These are phyloP conservation scores for Paradoxurus hermaphroditus DNA, from an alignment of 2,113 vertebrate genomes.

Conservation along the genomic window DNA sequence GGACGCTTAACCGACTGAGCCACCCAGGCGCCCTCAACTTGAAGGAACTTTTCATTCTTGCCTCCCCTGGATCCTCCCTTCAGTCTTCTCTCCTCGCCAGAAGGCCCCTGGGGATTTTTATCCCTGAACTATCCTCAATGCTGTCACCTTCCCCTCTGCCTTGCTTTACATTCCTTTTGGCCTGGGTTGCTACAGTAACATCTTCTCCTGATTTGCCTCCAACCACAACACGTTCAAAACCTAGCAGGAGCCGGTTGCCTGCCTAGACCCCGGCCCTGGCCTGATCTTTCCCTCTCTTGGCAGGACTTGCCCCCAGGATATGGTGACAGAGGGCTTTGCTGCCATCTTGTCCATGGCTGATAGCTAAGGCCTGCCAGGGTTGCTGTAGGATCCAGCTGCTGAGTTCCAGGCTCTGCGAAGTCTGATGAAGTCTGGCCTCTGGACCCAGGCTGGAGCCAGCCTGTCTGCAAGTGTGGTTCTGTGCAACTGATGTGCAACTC, in stretches of 20 bases:
- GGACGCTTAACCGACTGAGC: no score
- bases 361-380: slow-evolving; percentile 17
- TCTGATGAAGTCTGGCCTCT: background rate
- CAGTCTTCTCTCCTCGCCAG: background rate
- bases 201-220: slow-evolving; percentile 22
- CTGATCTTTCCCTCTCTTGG: slow-evolving; percentile 55
- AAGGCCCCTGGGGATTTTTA: background rate
- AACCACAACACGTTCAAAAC: slow-evolving; percentile 4
- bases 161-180: background rate
- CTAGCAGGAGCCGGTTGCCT: slow-evolving; percentile 26
- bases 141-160: background rate
- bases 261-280: background rate
- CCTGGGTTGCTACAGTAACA: background rate
- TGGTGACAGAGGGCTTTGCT: slow-evolving; percentile 31
- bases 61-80: background rate
- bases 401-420: background rate
- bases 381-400: background rate
- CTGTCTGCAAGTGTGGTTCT: background rate
- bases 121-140: background rate
- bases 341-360: background rate
- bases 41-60: background rate
- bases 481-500: background rate
- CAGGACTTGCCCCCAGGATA: background rate
- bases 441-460: background rate
- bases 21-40: no score